Percentiles rank a stretch among this genome's conserved stretches.
Conservation (phyloP, 2,797 vertebrate species). For the Cossypha heuglini region DNA sequence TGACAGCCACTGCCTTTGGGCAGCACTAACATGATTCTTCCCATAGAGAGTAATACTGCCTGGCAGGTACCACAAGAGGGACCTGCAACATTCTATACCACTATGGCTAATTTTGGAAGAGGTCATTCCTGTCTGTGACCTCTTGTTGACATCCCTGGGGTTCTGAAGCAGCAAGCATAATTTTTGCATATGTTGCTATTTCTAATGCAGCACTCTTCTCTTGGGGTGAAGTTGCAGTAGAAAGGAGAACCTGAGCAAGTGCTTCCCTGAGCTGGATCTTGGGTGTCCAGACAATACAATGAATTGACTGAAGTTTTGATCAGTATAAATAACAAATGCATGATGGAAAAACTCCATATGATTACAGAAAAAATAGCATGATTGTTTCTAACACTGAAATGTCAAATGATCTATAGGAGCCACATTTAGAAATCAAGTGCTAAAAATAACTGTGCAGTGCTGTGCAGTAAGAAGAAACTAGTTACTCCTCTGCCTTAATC, state of each 20-base stretch:
- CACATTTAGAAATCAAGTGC: neutral
- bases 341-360: neutral
- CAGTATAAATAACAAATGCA: neutral
- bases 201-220: neutral
- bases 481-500: neutral
- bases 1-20: neutral
- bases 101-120: neutral
- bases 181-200: neutral
- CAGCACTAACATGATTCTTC: neutral
- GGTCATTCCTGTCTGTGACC: neutral
- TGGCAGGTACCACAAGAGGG: neutral
- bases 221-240: neutral
- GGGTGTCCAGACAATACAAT: neutral
- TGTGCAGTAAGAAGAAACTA: neutral
- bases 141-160: rapidly evolving
- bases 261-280: neutral
- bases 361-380: neutral
- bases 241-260: neutral
- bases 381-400: neutral
- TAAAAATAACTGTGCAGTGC: conserved; percentile 13
- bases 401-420: conserved; percentile 3
- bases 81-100: neutral
- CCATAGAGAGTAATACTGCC: neutral
- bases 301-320: neutral
- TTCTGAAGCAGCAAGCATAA: neutral